Evolutionary conservation across 2,113 vertebrate genomes (phyloP).

Genomic region (Origma solitaria): DNA sequence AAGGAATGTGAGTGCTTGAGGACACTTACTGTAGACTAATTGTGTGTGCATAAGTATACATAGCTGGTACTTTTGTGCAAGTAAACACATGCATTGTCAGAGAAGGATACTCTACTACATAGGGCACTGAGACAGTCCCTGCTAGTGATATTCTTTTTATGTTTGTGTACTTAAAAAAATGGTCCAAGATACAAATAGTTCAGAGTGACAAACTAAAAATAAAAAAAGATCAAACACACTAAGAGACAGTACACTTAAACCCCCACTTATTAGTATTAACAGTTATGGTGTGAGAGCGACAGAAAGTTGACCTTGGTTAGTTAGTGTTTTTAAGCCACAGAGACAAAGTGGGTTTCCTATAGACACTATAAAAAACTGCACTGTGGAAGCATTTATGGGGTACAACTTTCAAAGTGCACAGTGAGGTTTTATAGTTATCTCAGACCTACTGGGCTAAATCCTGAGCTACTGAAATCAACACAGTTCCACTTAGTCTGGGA

Average conservation of each 20-base stretch:
- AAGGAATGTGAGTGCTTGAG: neutral
- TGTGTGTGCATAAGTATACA: neutral
- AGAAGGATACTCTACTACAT: neutral
- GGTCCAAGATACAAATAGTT: neutral
- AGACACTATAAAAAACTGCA: slow-evolving; percentile 23
- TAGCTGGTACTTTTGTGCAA: neutral
- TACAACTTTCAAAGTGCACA: neutral
- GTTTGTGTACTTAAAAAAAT: neutral
- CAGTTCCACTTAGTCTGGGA: neutral
- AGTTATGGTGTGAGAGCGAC: neutral
- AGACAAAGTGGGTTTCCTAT: neutral
- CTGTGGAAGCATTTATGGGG: neutral
- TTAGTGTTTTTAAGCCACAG: neutral
- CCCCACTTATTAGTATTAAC: slow-evolving; percentile 17
- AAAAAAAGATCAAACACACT: neutral
- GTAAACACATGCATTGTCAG: neutral
- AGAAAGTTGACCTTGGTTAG: neutral
- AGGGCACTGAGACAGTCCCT: neutral
- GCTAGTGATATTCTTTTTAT: neutral
- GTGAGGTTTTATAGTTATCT: slow-evolving; percentile 34
- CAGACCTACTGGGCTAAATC: neutral
- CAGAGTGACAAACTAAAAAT: neutral
- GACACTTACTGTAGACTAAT: neutral
- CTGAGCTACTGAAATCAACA: neutral
- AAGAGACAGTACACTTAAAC: neutral